Conservation (phyloP, 1,140 invertebrate genomes). For the Aricia agestis region DNA sequence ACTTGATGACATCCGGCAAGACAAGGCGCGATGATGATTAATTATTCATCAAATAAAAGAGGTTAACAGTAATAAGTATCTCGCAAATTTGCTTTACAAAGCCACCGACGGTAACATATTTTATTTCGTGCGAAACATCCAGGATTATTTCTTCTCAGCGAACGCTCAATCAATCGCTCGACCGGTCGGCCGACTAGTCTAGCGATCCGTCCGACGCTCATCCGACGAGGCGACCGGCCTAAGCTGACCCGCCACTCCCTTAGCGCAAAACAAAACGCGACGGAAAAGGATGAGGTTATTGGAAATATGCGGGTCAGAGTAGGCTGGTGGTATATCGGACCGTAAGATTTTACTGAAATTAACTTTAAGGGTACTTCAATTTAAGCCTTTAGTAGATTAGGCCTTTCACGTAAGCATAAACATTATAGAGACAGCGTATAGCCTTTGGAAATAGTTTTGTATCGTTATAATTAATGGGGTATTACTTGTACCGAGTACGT, state of each 20-base stretch:
- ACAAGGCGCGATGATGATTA: background rate
- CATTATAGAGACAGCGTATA: conserved; percentile 36
- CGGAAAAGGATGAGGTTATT: conserved; percentile 27
- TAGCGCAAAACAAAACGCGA: conserved; percentile 23
- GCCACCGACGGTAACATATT: conserved; percentile 48
- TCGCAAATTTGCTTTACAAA: conserved; percentile 45
- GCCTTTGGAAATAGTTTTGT: background rate
- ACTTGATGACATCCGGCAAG: background rate
- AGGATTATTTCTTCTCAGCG: conserved; percentile 43
- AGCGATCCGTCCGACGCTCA: conserved; percentile 31
- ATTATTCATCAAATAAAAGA: background rate
- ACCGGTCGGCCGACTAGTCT: conserved; percentile 32
- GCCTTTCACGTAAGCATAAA: conserved; percentile 45
- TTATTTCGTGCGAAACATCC: conserved; percentile 58
- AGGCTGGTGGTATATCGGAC: conserved; percentile 28
- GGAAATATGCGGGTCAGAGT: conserved; percentile 31
- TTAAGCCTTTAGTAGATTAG: conserved; percentile 58
- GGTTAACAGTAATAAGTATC: conserved; percentile 29
- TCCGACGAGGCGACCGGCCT: conserved; percentile 38
- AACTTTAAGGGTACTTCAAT: conserved; percentile 63
- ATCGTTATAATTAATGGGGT: no score
- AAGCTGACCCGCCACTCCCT: conserved; percentile 36
- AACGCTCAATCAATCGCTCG: conserved; percentile 40
- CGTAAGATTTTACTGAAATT: conserved; percentile 68
- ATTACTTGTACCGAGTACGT: no score